Evolutionary conservation across 2,888 invertebrate genomes (phyloP), one percentile per base, ranked within the genome.

Genomic region (Coenonympha arcania): DNA sequence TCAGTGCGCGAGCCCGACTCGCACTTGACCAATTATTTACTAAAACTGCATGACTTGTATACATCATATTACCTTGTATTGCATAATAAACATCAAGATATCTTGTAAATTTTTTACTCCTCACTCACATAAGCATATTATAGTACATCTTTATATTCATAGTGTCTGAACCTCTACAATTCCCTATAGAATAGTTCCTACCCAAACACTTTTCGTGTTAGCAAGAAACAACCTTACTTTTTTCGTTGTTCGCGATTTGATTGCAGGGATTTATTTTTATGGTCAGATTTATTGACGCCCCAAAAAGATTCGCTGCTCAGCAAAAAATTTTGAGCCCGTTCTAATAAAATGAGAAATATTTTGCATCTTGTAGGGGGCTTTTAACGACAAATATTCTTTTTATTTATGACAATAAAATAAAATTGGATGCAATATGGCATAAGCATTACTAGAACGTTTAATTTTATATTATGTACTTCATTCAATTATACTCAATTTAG

Each of bases 231-330:
- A 76, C 77, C 78, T 74, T 79, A 77, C 77, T 79, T 78, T 81
- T 80, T 79, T 76, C 68, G 73, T 68, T 76, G 75, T 79, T 81
- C 71, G 69, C 77, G 68, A 83, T 84, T 83, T 84, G 83, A 84
- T 84, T 82, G 82, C 74, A 59, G 67, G 83, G 84, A 81, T 84
- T 83, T 84, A 79, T 73, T 84, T 83, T 85, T 84, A 84, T 77
- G 79, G 68, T 76, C 80, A 80, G 79, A 79, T 85, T 84, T 84
- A 84, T 80, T 75, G 79, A 76, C 76, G 76, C 76, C 76, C 69
- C 69, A 65, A 65, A 68, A 67, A 74, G 77, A 78, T 80, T 77
- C 65, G 74, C 69, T 65, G 69, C 68, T 70, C 45, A 44, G 55
- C 55, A 53, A 59, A 54, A 59, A 54, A 55, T n/a, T 52, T 55